These are phyloP conservation scores for Helarctos malayanus DNA, from an alignment of 2,797 vertebrate genomes.

Conservation along the genomic window DNA sequence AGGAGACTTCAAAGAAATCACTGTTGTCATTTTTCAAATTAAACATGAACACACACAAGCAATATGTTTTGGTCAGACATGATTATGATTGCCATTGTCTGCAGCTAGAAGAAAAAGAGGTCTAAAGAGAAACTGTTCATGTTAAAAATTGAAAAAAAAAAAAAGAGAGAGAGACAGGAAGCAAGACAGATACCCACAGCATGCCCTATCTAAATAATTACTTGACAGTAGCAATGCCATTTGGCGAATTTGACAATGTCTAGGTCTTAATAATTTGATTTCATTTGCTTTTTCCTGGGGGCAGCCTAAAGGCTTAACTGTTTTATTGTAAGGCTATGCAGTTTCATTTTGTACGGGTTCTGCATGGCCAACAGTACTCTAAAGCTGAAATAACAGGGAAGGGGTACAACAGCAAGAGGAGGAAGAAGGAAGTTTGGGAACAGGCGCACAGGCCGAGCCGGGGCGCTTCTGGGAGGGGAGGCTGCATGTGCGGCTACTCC, in stretches of 20 bases:
- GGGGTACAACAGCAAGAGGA: neutral
- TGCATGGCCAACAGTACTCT: neutral
- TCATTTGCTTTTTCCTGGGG: constrained; percentile 5
- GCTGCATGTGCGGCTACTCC: neutral
- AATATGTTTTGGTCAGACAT: constrained; percentile 41
- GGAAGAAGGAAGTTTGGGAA: neutral
- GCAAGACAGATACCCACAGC: neutral
- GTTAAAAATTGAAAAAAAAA: neutral
- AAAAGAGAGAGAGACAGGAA: neutral
- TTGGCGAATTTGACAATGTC: constrained; percentile 35
- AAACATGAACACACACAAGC: constrained; percentile 60
- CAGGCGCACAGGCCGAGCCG: neutral
- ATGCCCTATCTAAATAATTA: constrained; percentile 19
- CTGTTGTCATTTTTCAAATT: constrained; percentile 75
- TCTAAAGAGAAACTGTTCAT: constrained; percentile 55
- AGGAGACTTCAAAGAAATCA: constrained; percentile 72
- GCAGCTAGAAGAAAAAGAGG: constrained; percentile 40
- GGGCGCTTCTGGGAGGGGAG: neutral
- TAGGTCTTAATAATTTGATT: constrained; percentile 64
- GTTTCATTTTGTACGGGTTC: constrained; percentile 53
- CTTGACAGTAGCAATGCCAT: constrained; percentile 24
- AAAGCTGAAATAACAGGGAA: constrained; percentile 10
- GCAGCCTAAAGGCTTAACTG: constrained; percentile 27
- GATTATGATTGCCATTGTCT: constrained; percentile 64
- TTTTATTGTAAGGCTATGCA: constrained; percentile 35